Evolutionary conservation across 1,140 invertebrate genomes (phyloP).

Genomic region (Thaumatotibia leucotreta): DNA sequence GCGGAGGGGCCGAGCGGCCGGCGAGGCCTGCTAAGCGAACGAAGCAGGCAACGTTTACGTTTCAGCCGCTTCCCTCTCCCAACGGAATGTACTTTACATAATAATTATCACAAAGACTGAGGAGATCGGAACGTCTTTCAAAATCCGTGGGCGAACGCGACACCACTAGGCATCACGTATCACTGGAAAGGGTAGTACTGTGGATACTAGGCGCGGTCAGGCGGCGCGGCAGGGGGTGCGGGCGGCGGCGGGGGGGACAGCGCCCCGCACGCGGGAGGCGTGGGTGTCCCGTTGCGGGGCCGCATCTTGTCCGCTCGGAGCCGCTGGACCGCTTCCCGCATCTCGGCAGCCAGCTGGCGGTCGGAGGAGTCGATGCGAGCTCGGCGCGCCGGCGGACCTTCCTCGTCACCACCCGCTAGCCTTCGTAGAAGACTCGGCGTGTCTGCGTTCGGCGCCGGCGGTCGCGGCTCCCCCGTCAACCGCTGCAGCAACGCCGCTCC

Average conservation of each 20-base stretch:
- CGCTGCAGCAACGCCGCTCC: conserved; percentile 84
- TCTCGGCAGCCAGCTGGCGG: conserved; percentile 72
- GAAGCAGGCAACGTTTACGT: background rate
- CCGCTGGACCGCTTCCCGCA: conserved; percentile 77
- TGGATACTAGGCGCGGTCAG: conserved; percentile 41
- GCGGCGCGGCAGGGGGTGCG: conserved; percentile 32
- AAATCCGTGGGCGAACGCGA: conserved; percentile 17
- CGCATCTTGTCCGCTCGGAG: conserved; percentile 66
- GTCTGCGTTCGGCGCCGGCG: conserved; percentile 54
- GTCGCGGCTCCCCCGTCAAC: conserved; percentile 81
- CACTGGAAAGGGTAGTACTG: conserved; percentile 17
- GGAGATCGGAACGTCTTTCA: conserved; percentile 37
- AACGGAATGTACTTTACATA: conserved; percentile 58
- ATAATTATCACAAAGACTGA: conserved; percentile 57
- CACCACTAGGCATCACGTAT: conserved; percentile 6
- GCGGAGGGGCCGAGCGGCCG: background rate
- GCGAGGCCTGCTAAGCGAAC: background rate
- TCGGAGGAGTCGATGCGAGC: conserved; percentile 69
- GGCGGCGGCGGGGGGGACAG: conserved; percentile 37
- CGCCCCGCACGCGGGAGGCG: conserved; percentile 16
- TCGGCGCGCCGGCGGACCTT: conserved; percentile 52
- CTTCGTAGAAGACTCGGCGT: conserved; percentile 43
- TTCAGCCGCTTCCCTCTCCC: conserved; percentile 23
- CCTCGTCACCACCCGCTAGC: conserved; percentile 41
- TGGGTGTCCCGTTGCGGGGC: conserved; percentile 58